phyloP scores from a whole-genome alignment of 2,888 invertebrate genomes.

The Dynastes maya region DNA sequence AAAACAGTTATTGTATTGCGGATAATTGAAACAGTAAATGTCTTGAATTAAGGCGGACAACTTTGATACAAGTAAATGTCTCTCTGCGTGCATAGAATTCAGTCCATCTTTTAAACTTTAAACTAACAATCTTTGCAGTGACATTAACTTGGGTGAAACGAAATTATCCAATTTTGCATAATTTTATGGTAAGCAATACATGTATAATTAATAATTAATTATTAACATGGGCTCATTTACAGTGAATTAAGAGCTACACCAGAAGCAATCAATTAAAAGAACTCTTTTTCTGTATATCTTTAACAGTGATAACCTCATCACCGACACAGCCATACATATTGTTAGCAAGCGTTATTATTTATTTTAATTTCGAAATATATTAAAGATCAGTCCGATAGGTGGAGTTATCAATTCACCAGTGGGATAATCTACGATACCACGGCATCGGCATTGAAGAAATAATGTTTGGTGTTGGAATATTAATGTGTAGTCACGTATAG shows the following conservation, averaged over 20 bases:
- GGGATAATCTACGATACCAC: constrained; percentile 31
- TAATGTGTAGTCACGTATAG: constrained; percentile 54
- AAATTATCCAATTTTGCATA: no score
- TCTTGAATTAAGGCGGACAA: no score
- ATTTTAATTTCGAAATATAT: constrained; percentile 48
- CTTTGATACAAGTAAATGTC: no score
- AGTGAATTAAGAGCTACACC: background rate
- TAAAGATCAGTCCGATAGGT: constrained; percentile 42
- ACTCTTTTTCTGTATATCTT: background rate
- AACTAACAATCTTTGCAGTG: no score
- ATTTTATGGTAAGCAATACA: no score
- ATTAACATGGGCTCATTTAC: constrained; percentile 12
- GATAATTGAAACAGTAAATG: no score
- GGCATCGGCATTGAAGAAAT: constrained; percentile 42
- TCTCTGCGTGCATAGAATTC: no score
- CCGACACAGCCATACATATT: constrained; percentile 16
- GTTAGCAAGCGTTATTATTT: constrained; percentile 32
- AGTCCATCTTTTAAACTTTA: no score
- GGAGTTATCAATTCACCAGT: constrained; percentile 42
- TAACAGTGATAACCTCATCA: constrained; percentile 5
- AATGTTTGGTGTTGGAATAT: constrained; percentile 49
- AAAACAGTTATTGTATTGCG: no score
- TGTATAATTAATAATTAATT: background rate
- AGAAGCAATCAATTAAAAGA: constrained; percentile 20
- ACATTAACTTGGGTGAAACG: no score